phyloP scores from a whole-genome alignment of 2,113 vertebrate genomes.

The Jacana jacana region DNA sequence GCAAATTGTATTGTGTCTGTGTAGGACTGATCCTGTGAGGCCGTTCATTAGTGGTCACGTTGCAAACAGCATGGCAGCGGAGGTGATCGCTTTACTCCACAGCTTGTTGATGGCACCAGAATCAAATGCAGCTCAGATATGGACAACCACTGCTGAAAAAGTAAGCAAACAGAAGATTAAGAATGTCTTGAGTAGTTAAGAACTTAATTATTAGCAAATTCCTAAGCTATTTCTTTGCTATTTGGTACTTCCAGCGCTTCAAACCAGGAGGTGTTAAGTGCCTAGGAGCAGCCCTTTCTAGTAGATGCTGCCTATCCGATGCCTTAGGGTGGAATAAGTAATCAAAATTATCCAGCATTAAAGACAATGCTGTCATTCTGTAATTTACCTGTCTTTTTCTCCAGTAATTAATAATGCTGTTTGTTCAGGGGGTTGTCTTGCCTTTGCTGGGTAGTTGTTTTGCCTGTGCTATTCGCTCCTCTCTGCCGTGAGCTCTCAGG shows the following conservation, averaged over 20 bases:
- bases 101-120: constrained; percentile 95
- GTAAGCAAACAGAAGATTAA: constrained; percentile 52
- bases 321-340: neutral
- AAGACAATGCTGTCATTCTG: neutral
- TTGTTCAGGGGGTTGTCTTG: neutral
- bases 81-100: constrained; percentile 95
- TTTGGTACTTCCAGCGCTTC: neutral
- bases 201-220: neutral
- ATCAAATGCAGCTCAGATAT: constrained; percentile 96
- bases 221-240: neutral
- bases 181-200: neutral
- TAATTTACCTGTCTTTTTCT: neutral
- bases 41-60: constrained; percentile 98
- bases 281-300: neutral
- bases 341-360: neutral
- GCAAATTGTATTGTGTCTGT: neutral
- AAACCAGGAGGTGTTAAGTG: neutral
- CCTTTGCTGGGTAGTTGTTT: neutral
- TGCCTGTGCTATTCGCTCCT: neutral
- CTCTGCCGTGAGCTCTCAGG: neutral
- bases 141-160: constrained; percentile 97
- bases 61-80: constrained; percentile 98
- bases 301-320: neutral
- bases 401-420: neutral
- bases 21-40: constrained; percentile 91